Evolutionary conservation across 2,113 vertebrate species (phyloP).

Genomic region (Oryzias javanicus): DNA sequence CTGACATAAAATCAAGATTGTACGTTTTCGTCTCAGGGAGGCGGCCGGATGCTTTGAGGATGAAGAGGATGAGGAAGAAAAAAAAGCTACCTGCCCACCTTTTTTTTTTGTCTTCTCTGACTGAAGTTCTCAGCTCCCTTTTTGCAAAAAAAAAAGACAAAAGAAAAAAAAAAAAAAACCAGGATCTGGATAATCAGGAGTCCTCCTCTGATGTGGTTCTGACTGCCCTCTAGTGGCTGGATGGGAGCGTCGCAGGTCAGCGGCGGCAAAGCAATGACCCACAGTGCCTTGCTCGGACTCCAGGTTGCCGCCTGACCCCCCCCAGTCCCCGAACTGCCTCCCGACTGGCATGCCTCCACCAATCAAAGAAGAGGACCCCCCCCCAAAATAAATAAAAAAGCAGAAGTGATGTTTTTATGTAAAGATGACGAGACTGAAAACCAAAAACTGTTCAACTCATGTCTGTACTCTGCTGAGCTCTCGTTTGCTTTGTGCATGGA

Average conservation of each 20-base stretch:
- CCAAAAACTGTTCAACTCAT: conserved; percentile 41
- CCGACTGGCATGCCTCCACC: conserved; percentile 31
- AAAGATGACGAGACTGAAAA: conserved; percentile 40
- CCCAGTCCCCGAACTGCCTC: conserved; percentile 25
- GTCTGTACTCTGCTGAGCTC: conserved; percentile 63
- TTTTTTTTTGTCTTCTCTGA: conserved; percentile 57
- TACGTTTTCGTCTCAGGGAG: conserved; percentile 76
- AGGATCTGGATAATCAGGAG: conserved; percentile 45
- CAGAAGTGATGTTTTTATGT: conserved; percentile 16
- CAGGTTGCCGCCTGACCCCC: conserved; percentile 51
- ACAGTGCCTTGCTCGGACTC: conserved; percentile 76
- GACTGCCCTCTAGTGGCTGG: conserved; percentile 55
- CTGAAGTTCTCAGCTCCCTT: conserved; percentile 52
- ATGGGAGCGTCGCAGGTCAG: conserved; percentile 49
- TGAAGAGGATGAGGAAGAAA: conserved; percentile 56
- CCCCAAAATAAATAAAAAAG: conserved; percentile 25
- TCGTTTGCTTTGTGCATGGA: conserved; percentile 63
- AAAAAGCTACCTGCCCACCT: conserved; percentile 48
- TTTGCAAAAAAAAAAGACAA: conserved; percentile 46
- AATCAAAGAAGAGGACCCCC: conserved; percentile 47
- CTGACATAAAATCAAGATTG: conserved; percentile 67
- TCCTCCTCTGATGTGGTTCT: conserved; percentile 30
- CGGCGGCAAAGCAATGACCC: conserved; percentile 48
- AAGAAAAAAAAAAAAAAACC: too few species aligned
- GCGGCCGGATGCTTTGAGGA: conserved; percentile 63